phyloP scores from a whole-genome alignment of 2,888 invertebrate species.

The Yponomeuta sedellus region DNA sequence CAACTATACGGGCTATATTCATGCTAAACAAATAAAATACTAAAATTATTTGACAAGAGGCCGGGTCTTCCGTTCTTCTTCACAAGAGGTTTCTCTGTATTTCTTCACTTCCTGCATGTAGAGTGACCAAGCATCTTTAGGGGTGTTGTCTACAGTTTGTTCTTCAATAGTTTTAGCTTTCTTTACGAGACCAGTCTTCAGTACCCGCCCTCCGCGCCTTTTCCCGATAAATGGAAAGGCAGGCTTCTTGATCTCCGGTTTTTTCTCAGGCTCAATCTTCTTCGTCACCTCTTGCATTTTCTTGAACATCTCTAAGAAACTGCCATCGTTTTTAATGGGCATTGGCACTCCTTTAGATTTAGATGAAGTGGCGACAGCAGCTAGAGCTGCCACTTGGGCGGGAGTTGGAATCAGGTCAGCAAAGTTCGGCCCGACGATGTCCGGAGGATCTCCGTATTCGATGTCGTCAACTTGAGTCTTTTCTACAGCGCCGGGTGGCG shows the following conservation, averaged over 20 bases:
- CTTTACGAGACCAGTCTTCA: slow-evolving; percentile 93
- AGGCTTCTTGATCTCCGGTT: slow-evolving; percentile 61
- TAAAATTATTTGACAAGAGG: slow-evolving; percentile 87
- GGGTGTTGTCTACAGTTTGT: slow-evolving; percentile 77
- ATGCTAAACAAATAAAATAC: not conserved
- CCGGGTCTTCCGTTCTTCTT: slow-evolving; percentile 92
- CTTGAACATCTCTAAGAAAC: slow-evolving; percentile 93
- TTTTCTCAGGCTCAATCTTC: slow-evolving; percentile 55
- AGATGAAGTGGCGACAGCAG: slow-evolving; percentile 45
- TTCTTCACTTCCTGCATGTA: slow-evolving; percentile 96
- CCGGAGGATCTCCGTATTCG: slow-evolving; percentile 64
- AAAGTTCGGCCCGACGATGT: slow-evolving; percentile 65
- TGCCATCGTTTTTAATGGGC: slow-evolving; percentile 91
- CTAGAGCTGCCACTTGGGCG: slow-evolving; percentile 40
- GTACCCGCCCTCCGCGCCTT: slow-evolving; percentile 88
- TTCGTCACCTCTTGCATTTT: slow-evolving; percentile 85
- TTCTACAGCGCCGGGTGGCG: slow-evolving; percentile 61
- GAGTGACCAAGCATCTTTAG: slow-evolving; percentile 93
- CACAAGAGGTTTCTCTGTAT: slow-evolving; percentile 94
- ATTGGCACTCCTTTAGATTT: slow-evolving; percentile 75
- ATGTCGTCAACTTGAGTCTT: slow-evolving; percentile 51
- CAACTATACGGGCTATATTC: not conserved
- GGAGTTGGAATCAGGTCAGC: slow-evolving; percentile 50
- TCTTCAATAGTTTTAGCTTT: slow-evolving; percentile 83
- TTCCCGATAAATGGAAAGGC: slow-evolving; percentile 81